phyloP scores from a whole-genome alignment of 92 coral and sea anemone genomes.

The Bergia sp. region DNA sequence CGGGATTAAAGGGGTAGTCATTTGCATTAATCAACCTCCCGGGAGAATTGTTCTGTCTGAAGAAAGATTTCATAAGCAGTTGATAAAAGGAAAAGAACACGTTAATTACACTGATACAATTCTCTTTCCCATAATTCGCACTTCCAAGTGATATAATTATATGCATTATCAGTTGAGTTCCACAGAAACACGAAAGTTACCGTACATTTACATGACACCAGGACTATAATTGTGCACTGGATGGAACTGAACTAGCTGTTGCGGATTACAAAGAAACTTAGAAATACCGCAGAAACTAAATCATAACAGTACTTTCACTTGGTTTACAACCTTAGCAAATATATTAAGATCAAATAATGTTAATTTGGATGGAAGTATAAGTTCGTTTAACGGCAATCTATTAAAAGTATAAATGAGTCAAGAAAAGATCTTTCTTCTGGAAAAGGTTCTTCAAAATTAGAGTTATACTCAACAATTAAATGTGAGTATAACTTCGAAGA shows the following conservation, averaged over 20 bases:
- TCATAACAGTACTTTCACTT: too few species aligned
- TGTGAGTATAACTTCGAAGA: too few species aligned
- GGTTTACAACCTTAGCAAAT: too few species aligned
- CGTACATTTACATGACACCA: background rate
- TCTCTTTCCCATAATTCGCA: background rate
- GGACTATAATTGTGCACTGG: background rate
- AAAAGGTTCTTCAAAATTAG: too few species aligned
- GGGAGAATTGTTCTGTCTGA: background rate
- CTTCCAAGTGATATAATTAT: background rate
- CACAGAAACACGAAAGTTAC: background rate
- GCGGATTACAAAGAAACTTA: background rate
- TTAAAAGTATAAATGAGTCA: too few species aligned
- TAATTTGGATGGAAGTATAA: too few species aligned
- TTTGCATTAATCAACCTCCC: conserved; percentile 22
- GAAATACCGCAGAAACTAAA: too few species aligned
- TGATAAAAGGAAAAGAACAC: background rate
- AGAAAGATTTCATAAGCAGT: background rate
- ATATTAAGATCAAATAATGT: too few species aligned
- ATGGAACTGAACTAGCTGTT: background rate
- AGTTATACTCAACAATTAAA: too few species aligned
- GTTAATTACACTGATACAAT: background rate
- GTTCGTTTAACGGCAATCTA: too few species aligned
- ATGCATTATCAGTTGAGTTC: background rate
- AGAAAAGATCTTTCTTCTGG: too few species aligned
- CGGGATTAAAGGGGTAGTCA: background rate